These are phyloP conservation scores for Sitta europaea DNA, from an alignment of 2,113 vertebrate genomes.

Conservation along the genomic window DNA sequence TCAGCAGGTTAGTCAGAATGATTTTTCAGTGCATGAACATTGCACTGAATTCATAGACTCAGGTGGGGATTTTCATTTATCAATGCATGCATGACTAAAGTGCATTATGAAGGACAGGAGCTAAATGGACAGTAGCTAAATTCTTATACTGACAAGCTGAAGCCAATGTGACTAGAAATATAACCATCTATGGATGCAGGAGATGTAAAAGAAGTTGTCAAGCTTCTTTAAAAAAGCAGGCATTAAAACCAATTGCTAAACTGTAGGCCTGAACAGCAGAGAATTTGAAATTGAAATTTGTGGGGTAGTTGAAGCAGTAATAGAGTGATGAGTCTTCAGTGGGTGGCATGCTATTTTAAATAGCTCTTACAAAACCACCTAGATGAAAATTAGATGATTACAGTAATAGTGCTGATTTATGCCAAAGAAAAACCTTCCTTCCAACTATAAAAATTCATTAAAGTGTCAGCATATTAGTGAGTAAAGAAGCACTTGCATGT, in stretches of 20 bases:
- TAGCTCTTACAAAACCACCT: constrained; percentile 11
- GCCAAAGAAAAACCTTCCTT: not conserved
- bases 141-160: not conserved
- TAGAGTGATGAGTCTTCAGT: not conserved
- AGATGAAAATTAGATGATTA: constrained; percentile 30
- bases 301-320: not conserved
- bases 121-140: not conserved
- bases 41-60: not conserved
- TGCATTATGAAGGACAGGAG: not conserved
- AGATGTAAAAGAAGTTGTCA: not conserved
- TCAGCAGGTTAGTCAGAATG: not conserved
- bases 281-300: constrained; percentile 5
- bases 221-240: not conserved
- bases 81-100: not conserved
- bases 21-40: not conserved
- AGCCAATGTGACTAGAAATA: not conserved
- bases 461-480: constrained; percentile 11
- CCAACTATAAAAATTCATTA: not conserved
- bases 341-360: constrained; percentile 13
- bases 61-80: not conserved
- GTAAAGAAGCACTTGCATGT: not conserved
- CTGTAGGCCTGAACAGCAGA: not conserved
- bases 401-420: not conserved
- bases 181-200: not conserved
- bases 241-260: not conserved